phyloP scores from a whole-genome alignment of 2,888 invertebrate species.

The Nymphalis c-album region DNA sequence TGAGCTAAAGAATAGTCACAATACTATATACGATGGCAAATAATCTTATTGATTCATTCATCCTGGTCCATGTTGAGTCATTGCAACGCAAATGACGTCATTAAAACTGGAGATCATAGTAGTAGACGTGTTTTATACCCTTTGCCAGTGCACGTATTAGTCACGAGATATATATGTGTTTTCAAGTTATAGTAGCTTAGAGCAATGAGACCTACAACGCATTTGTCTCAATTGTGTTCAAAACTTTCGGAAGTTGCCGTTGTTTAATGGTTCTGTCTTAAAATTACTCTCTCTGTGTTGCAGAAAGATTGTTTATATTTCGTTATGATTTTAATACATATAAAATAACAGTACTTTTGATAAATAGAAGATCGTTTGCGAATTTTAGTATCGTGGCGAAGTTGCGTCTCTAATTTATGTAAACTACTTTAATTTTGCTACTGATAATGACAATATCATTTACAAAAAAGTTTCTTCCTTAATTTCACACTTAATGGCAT shows the following conservation, averaged over 20 bases:
- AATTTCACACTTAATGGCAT: too few relatives aligned
- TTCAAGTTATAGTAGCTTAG: background rate
- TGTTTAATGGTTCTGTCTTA: background rate
- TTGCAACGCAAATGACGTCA: constrained; percentile 26
- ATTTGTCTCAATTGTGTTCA: background rate
- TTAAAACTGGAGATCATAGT: constrained; percentile 29
- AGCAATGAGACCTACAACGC: constrained; percentile 2
- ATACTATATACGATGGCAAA: constrained; percentile 7
- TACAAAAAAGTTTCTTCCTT: too few relatives aligned
- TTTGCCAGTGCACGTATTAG: constrained; percentile 18
- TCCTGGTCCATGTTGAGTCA: constrained; percentile 29
- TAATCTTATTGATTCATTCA: constrained; percentile 33
- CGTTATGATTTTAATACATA: too few relatives aligned
- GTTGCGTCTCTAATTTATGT: too few relatives aligned
- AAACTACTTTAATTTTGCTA: too few relatives aligned
- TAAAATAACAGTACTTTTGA: too few relatives aligned
- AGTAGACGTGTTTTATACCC: constrained; percentile 19
- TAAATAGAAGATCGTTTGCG: too few relatives aligned
- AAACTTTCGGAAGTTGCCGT: background rate
- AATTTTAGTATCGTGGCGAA: too few relatives aligned
- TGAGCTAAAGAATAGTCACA: background rate
- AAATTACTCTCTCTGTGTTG: too few relatives aligned
- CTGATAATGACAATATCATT: too few relatives aligned
- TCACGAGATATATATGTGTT: constrained; percentile 22
- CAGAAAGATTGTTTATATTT: too few relatives aligned